Evolutionary conservation across 1,140 invertebrate species (phyloP).

Genomic region (Frieseomelitta varia): DNA sequence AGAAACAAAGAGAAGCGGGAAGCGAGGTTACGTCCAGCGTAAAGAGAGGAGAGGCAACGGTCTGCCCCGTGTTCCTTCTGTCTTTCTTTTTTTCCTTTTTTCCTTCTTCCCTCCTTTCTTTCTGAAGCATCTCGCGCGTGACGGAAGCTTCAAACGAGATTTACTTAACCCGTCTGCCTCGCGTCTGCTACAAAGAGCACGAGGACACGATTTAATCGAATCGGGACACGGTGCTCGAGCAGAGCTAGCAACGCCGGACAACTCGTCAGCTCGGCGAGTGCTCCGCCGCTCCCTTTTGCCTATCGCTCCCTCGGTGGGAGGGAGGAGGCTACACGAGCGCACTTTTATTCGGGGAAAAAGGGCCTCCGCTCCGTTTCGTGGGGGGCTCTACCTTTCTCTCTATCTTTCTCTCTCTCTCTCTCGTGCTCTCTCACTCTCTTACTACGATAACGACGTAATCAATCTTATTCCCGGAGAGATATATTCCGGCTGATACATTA

Average conservation of each 20-base stretch:
- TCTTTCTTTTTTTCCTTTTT: no score
- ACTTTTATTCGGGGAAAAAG: constrained; percentile 46
- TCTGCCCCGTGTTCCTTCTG: no score
- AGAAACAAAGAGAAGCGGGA: background rate
- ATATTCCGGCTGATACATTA: constrained; percentile 61
- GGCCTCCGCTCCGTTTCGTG: constrained; percentile 12
- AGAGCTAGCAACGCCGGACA: constrained; percentile 41
- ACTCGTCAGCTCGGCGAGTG: constrained; percentile 34
- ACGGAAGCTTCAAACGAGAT: constrained; percentile 66
- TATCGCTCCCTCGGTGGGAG: background rate
- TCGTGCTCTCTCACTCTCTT: background rate
- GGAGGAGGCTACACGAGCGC: constrained; percentile 1
- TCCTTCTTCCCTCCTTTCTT: constrained; percentile 54
- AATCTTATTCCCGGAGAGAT: constrained; percentile 59
- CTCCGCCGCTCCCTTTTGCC: background rate
- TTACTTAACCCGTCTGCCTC: constrained; percentile 70
- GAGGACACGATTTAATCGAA: constrained; percentile 76
- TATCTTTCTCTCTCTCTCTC: background rate
- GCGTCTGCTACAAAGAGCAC: constrained; percentile 48
- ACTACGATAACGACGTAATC: constrained; percentile 59
- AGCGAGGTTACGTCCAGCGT: background rate
- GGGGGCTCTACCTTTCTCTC: constrained; percentile 2
- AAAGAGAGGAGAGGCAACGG: constrained; percentile 10
- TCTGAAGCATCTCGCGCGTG: constrained; percentile 52
- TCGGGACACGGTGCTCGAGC: constrained; percentile 56